phyloP scores from a whole-genome alignment of 2,113 vertebrate genomes.

The Tiliqua scincoides region DNA sequence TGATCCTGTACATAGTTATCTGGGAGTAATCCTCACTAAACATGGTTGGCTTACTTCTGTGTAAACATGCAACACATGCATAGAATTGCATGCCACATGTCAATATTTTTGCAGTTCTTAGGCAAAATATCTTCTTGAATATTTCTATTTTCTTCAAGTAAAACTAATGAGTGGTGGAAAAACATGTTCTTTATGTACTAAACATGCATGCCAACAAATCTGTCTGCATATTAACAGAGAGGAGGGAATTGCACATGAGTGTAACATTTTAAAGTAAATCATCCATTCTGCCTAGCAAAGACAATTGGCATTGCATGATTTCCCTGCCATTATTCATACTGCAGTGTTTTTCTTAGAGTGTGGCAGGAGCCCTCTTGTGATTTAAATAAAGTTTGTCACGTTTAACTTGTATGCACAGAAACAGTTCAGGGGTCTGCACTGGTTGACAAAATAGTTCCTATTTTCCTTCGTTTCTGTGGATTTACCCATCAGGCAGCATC shows the following conservation, averaged over 20 bases:
- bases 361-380: slow-evolving; percentile 31
- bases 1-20: neutral
- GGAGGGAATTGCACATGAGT: slow-evolving; percentile 12
- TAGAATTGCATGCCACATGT: neutral
- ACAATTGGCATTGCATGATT: slow-evolving; percentile 33
- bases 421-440: slow-evolving; percentile 34
- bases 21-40: neutral
- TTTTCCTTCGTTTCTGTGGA: slow-evolving; percentile 42
- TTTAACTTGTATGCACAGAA: slow-evolving; percentile 48
- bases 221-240: slow-evolving; percentile 27
- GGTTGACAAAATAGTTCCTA: slow-evolving; percentile 51
- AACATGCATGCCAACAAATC: slow-evolving; percentile 35
- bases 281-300: slow-evolving; percentile 18
- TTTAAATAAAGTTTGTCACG: slow-evolving; percentile 66
- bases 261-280: slow-evolving; percentile 24
- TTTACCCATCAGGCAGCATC: slow-evolving; percentile 30
- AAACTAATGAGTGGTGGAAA: slow-evolving; percentile 15
- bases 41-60: neutral
- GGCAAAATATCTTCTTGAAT: neutral
- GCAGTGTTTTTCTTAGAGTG: slow-evolving; percentile 43
- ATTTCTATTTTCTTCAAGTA: neutral
- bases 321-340: slow-evolving; percentile 34
- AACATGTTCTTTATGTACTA: slow-evolving; percentile 9
- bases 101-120: neutral
- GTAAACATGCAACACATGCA: neutral